Evolutionary conservation across 1,140 invertebrate species (phyloP), one percentile per base, ranked within the genome.

Genomic region (Acyrthosiphon pisum): DNA sequence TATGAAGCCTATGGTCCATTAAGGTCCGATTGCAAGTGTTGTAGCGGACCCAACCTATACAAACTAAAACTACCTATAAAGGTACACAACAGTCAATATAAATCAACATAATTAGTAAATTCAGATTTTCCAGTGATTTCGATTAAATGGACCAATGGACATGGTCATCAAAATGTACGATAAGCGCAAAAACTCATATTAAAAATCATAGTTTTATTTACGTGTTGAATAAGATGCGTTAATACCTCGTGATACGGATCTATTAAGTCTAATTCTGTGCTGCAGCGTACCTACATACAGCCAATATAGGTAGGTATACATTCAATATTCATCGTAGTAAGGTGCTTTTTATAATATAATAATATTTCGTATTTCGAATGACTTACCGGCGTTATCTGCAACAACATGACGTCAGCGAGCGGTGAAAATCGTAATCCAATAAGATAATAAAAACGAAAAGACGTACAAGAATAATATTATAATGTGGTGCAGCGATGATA

Each of bases 311-410:
- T 35, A 30, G 7, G 1, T 46, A 46, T 46, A 46, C 8, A 46
- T 46, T 8, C 11, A 11, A 11, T 48, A 48, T 9, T 48, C 8
- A 48, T 50, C 18, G 48, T 18, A 53, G 20, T 53, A 53, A 53
- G 22, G 50, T 23, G 6, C 20, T 3, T 22, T 22, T 53, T 23
- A 6, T 48, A 48, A 11, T 23, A 23, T 53, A 50, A 18, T 50
- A 50, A 35, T 14, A 22, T 20, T 0, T 37, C 7, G 81, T 88
- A 41, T 90, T 23, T 56, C 9, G 3, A 11, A 46, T 23, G 48
- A 83, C 91, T 92, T 92, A 92, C 91, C 91, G 91, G 91, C 46
- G 48, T 84, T 84, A 83, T 56, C 37, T 92, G 84, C 76, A 53
- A 20, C n/a, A 44, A 37, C 91, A 92, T 92, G 22, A 26, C 41